Percentiles rank a stretch among this genome's conserved stretches.
These are phyloP conservation scores for Bugulina stolonifera DNA, from an alignment of 2,888 invertebrate species.

Conservation along the genomic window DNA sequence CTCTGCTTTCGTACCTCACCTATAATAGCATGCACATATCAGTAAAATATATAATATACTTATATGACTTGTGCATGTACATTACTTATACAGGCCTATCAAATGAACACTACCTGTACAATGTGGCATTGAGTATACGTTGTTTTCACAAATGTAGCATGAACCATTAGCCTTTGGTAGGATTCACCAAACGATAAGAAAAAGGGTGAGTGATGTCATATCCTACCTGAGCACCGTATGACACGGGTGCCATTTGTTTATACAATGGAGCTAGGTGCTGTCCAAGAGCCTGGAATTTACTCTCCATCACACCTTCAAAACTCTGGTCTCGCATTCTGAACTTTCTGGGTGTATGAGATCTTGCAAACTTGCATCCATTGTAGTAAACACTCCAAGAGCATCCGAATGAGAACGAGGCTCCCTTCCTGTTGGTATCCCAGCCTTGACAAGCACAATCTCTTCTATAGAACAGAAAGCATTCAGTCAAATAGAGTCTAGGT, in stretches of 20 bases:
- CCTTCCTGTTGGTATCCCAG: conserved; percentile 77
- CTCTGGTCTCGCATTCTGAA: conserved; percentile 77
- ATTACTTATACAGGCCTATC: too few relatives aligned
- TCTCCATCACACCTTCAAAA: conserved; percentile 25
- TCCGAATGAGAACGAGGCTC: conserved; percentile 91
- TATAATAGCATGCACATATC: too few relatives aligned
- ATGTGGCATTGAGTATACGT: too few relatives aligned
- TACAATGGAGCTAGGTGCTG: conserved; percentile 80
- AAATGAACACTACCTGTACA: too few relatives aligned
- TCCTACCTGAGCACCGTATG: conserved; percentile 69
- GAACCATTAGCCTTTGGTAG: too few relatives aligned
- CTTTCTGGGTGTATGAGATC: conserved; percentile 77
- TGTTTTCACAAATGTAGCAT: too few relatives aligned
- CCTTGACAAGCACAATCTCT: conserved; percentile 95
- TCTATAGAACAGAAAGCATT: conserved; percentile 53
- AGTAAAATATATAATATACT: too few relatives aligned
- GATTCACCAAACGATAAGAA: too few relatives aligned
- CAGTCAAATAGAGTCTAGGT: too few relatives aligned
- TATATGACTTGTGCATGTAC: too few relatives aligned
- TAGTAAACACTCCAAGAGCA: conserved; percentile 99
- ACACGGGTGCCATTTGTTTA: conserved; percentile 78
- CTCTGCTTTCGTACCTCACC: conserved; percentile 77
- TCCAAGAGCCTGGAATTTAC: conserved; percentile 66
- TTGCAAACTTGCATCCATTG: conserved; percentile 93
- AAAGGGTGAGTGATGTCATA: too few relatives aligned